Conservation (phyloP, 2,113 vertebrate genomes). For the Oreochromis tanganicae region DNA sequence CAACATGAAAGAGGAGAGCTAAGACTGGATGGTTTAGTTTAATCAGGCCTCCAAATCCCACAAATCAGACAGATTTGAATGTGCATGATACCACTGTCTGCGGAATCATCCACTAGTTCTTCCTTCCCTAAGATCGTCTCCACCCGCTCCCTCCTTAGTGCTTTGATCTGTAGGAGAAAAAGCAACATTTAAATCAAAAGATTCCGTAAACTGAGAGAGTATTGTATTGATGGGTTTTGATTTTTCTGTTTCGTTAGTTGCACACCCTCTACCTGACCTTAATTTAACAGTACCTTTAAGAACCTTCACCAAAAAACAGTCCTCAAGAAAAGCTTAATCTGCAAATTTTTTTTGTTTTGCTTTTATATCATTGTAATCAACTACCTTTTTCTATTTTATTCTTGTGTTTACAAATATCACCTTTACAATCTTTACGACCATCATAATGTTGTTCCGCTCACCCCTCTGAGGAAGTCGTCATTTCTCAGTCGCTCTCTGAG, state of each 20-base stretch:
- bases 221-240: neutral
- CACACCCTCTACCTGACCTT: neutral
- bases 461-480: constrained; percentile 75
- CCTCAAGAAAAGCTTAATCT: neutral
- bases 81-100: constrained; percentile 40
- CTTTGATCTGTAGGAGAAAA: constrained; percentile 53
- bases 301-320: neutral
- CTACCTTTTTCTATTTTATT: neutral
- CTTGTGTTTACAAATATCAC: neutral
- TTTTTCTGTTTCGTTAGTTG: neutral
- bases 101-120: constrained; percentile 45
- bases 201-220: neutral
- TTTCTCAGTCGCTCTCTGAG: constrained; percentile 81
- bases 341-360: neutral
- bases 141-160: constrained; percentile 39
- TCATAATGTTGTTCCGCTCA: constrained; percentile 14
- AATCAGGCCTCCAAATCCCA: neutral
- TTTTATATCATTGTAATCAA: neutral
- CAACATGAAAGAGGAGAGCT: neutral
- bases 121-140: constrained; percentile 40
- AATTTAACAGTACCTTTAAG: neutral
- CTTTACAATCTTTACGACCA: neutral
- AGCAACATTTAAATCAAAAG: neutral
- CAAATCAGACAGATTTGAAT: neutral
- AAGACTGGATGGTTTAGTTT: neutral